Base-by-base conservation (phyloP, 1,140 invertebrate genomes). In the Stenopsyche tienmushanensis region DNA sequence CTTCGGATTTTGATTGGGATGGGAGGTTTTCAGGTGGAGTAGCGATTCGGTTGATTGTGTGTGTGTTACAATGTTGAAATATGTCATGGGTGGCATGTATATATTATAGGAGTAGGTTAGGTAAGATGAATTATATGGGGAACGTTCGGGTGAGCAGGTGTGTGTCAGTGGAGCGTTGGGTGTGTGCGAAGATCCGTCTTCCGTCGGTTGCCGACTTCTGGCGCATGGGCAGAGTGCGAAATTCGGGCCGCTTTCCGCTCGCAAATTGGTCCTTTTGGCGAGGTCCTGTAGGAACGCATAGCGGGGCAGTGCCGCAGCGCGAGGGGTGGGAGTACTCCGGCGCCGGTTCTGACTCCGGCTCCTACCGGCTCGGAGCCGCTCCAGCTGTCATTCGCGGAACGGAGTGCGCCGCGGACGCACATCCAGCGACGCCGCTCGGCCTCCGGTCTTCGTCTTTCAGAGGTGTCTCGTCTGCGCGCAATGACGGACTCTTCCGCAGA, bases 351-450 rank as follows among this genome's bases (percentile, higher is more conserved):
- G 9, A n/a, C n/a, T n/a, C 29, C 5, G 52, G 21, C 52, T 44
- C 15, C 45, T 41, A 41, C 34, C 52, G 53, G 41, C 62, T 26
- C 62, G 26, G 20, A 44, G 23, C 50, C 21, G 29, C 49, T 24
- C 29, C 66, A 59, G 67, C 64, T 66, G 67, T 64, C 67, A 70
- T 58, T 70, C 67, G 67, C 62, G 60, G 54, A 41, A 49, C 42
- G 66, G 54, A 53, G 65, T 47, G 67, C 67, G 67, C 21, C 64
- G 59, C 62, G 67, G 20, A 15, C 50, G 57, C 64, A 63, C 58
- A 44, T 10, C 53, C 13, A 21, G 23, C 39, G 29, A 25, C 44
- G 26, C 13, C 3, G 8, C n/a, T n/a, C 41, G 54, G 41, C 15
- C 54, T 41, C 13, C 29, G 41, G 2, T 42, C 23, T 25, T 18